Conservation (phyloP, 2,797 vertebrate species). For the Mus caroli region DNA sequence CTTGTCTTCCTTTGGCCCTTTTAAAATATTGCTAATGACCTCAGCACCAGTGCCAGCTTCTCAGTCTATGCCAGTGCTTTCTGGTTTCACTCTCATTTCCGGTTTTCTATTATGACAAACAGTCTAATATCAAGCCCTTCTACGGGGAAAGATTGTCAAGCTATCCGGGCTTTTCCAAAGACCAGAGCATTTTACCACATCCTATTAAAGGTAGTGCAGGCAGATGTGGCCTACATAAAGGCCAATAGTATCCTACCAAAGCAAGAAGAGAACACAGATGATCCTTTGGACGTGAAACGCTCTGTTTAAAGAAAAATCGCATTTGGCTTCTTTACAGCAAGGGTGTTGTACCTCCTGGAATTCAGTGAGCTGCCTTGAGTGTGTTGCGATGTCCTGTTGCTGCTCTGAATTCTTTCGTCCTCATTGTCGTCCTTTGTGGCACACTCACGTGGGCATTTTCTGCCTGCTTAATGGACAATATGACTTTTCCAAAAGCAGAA, state of each 20-base stretch:
- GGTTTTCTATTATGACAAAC: slow-evolving; percentile 66
- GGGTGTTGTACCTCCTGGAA: neutral
- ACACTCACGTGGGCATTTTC: neutral
- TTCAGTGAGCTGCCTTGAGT: neutral
- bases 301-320: slow-evolving; percentile 61
- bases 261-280: slow-evolving; percentile 29
- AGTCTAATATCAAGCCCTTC: slow-evolving; percentile 23
- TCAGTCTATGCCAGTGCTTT: slow-evolving; percentile 48
- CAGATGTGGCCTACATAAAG: slow-evolving; percentile 66
- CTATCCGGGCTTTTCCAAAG: slow-evolving; percentile 23
- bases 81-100: slow-evolving; percentile 17
- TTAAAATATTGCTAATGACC: slow-evolving; percentile 52
- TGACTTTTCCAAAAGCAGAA: neutral
- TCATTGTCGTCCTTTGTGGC: neutral
- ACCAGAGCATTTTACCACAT: slow-evolving; percentile 42
- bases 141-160: slow-evolving; percentile 38
- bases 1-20: neutral
- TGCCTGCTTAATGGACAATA: neutral
- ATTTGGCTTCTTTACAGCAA: neutral
- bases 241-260: slow-evolving; percentile 45
- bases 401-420: neutral
- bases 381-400: accelerated
- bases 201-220: neutral
- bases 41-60: slow-evolving; percentile 20
- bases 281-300: neutral